A percentile compares a stretch with the other conserved stretches of the same genome.
phyloP scores from a whole-genome alignment of 2,888 invertebrate genomes.

The Drosophila subsilvestris region DNA sequence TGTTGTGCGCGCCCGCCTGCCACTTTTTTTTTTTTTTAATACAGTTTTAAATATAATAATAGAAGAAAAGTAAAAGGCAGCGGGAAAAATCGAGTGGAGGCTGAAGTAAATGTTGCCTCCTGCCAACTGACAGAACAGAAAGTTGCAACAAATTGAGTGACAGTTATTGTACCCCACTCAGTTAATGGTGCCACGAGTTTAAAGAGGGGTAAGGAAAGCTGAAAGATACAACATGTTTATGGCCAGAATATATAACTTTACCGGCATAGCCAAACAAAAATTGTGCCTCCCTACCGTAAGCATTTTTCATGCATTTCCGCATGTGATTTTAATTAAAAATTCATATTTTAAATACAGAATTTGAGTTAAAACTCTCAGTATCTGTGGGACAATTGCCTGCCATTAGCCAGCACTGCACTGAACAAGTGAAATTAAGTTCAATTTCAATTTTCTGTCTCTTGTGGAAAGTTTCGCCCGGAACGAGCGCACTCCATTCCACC shows the following conservation, averaged over 20 bases:
- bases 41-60: conserved; percentile 54
- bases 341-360: background rate
- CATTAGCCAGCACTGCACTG: background rate
- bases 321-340: too few relatives aligned
- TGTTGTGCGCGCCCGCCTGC: conserved; percentile 39
- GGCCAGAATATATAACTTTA: too few relatives aligned
- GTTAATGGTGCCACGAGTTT: too few relatives aligned
- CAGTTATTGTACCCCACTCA: background rate
- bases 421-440: background rate
- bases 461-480: too few relatives aligned
- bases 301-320: too few relatives aligned
- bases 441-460: too few relatives aligned
- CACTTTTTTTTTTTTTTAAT: conserved; percentile 33
- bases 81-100: conserved; percentile 40
- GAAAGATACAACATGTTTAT: too few relatives aligned
- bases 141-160: conserved; percentile 52
- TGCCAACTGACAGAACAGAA: conserved; percentile 37
- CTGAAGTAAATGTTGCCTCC: conserved; percentile 51
- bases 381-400: too few relatives aligned
- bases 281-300: too few relatives aligned
- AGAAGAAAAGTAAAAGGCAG: conserved; percentile 23
- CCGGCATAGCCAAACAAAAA: too few relatives aligned
- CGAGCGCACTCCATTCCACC: background rate
- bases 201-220: too few relatives aligned
- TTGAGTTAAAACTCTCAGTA: background rate